Conservation (phyloP, 1,140 invertebrate species). For the Drosophila triauraria region DNA sequence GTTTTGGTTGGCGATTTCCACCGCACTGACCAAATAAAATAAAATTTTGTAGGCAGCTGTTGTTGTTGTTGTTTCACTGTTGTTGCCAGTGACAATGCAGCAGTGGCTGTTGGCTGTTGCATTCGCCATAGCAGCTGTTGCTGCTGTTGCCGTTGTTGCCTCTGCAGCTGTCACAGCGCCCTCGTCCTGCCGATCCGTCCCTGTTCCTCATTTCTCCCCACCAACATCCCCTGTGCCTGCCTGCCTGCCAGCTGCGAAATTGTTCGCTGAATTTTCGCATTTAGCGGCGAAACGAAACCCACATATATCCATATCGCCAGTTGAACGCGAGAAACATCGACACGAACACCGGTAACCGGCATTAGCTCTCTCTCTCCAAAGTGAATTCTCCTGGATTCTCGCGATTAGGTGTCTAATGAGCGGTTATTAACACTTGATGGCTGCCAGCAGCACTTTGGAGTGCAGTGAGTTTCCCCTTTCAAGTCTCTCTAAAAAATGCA, state of each 20-base stretch:
- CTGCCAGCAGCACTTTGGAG: slow-evolving; percentile 9
- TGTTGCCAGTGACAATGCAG: slow-evolving; percentile 15
- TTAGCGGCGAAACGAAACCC: slow-evolving; percentile 22
- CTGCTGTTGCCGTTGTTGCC: slow-evolving; percentile 28
- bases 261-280: slow-evolving; percentile 14
- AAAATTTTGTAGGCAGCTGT: slow-evolving; percentile 23
- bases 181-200: slow-evolving; percentile 4
- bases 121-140: slow-evolving; percentile 19
- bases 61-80: slow-evolving; percentile 17
- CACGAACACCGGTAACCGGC: slow-evolving; percentile 4
- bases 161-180: slow-evolving; percentile 20
- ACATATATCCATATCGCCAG: slow-evolving; percentile 25
- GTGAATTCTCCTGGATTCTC: not conserved
- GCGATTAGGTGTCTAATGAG: slow-evolving; percentile 72
- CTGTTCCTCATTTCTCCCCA: not conserved
- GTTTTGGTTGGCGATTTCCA: slow-evolving; percentile 12
- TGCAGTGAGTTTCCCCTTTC: slow-evolving; percentile 5
- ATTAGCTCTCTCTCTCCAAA: not conserved
- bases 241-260: slow-evolving; percentile 14
- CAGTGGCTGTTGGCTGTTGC: slow-evolving; percentile 5
- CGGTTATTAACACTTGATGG: slow-evolving; percentile 55
- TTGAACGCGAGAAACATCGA: slow-evolving; percentile 20
- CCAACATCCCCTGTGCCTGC: not conserved
- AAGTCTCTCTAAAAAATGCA: not conserved
- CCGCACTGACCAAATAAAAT: slow-evolving; percentile 17